Evolutionary conservation across 1,140 invertebrate species (phyloP).

Genomic region (Drosophila nikananu): DNA sequence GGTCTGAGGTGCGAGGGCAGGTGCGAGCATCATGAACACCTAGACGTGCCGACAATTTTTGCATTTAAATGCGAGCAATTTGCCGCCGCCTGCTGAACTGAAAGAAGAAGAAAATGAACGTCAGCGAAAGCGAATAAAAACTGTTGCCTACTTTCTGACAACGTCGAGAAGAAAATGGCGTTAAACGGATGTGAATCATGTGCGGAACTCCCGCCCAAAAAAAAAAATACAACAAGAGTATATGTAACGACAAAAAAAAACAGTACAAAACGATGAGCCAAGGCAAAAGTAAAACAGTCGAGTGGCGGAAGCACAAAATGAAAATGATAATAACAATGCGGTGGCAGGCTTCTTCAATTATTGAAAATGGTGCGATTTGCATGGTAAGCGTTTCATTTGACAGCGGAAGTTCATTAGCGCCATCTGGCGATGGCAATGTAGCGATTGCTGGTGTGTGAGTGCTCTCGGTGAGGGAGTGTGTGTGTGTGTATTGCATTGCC

Average conservation of each 20-base stretch:
- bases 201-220: conserved; percentile 50
- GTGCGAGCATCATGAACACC: conserved; percentile 71
- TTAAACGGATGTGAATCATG: conserved; percentile 76
- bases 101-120: conserved; percentile 34
- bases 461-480: neutral
- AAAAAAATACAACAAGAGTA: conserved; percentile 21
- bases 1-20: conserved; percentile 33
- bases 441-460: neutral
- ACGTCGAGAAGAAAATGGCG: conserved; percentile 60
- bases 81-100: conserved; percentile 32
- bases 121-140: conserved; percentile 39
- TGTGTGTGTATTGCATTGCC: conserved; percentile 42
- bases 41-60: conserved; percentile 78
- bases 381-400: conserved; percentile 78
- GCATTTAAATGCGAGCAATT: conserved; percentile 82
- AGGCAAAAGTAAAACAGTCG: conserved; percentile 40
- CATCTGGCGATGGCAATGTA: conserved; percentile 31
- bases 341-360: conserved; percentile 70
- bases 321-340: conserved; percentile 81
- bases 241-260: conserved; percentile 17
- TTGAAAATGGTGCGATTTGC: conserved; percentile 77
- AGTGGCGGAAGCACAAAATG: conserved; percentile 73
- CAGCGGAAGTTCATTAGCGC: conserved; percentile 77
- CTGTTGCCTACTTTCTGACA: conserved; percentile 68
- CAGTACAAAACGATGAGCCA: conserved; percentile 21